phyloP scores from a whole-genome alignment of 2,797 vertebrate species.

The Kryptolebias ocellatus region DNA sequence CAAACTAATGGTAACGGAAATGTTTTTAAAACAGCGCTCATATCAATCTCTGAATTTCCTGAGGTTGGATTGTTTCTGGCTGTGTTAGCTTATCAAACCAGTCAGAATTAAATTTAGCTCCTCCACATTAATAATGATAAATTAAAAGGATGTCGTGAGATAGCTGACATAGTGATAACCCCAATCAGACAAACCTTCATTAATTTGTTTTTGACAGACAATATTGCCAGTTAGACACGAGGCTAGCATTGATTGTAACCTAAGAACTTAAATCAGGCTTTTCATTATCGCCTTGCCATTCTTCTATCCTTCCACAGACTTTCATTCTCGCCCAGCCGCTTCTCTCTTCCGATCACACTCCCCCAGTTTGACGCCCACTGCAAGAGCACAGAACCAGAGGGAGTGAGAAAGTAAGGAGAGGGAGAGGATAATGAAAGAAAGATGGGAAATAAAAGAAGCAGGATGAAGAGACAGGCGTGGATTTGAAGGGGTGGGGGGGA shows the following conservation, averaged over 20 bases:
- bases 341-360: conserved; percentile 81
- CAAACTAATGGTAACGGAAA: too few relatives aligned
- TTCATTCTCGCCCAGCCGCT: conserved; percentile 77
- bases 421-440: conserved; percentile 30
- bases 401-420: conserved; percentile 45
- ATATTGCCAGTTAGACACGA: conserved; percentile 30
- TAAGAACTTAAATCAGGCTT: conserved; percentile 77
- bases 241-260: conserved; percentile 60
- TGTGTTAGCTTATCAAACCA: background rate
- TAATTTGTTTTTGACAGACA: conserved; percentile 38
- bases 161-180: conserved; percentile 6
- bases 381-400: conserved; percentile 65
- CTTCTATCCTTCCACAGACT: conserved; percentile 69
- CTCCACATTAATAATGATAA: conserved; percentile 24
- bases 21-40: too few relatives aligned
- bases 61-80: too few relatives aligned
- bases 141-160: conserved; percentile 27
- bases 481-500: conserved; percentile 40
- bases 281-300: conserved; percentile 79
- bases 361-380: conserved; percentile 80
- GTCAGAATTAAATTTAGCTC: conserved; percentile 3
- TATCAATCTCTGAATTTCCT: too few relatives aligned
- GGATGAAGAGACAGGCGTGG: conserved; percentile 29
- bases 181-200: conserved; percentile 31
- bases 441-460: conserved; percentile 17